phyloP scores from a whole-genome alignment of 2,797 vertebrate species.

The Melanotaenia nigrans region DNA sequence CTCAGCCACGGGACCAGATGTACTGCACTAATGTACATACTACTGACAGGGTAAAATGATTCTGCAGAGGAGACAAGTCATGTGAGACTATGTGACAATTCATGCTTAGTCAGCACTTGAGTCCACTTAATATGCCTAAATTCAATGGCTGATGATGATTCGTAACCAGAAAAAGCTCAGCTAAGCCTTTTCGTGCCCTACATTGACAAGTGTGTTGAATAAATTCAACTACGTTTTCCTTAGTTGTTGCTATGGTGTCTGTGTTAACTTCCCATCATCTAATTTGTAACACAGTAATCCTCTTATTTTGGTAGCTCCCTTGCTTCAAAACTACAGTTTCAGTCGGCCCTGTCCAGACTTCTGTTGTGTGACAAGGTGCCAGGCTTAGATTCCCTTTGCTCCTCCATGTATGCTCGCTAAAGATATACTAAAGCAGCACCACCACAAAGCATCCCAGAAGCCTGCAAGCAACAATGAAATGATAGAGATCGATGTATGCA shows the following conservation, averaged over 20 bases:
- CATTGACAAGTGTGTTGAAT: slow-evolving; percentile 51
- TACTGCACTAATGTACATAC: slow-evolving; percentile 25
- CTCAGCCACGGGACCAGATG: slow-evolving; percentile 39
- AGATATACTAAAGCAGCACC: slow-evolving; percentile 25
- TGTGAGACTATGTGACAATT: slow-evolving; percentile 31
- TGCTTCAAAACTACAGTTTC: slow-evolving; percentile 21
- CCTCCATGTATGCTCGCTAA: slow-evolving; percentile 18
- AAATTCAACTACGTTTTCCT: slow-evolving; percentile 33
- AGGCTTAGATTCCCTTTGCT: slow-evolving; percentile 30
- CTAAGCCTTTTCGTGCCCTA: slow-evolving; percentile 53
- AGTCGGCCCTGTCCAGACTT: slow-evolving; percentile 11
- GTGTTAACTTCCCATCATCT: slow-evolving; percentile 45
- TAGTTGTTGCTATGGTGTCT: slow-evolving; percentile 45
- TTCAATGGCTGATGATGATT: slow-evolving; percentile 46
- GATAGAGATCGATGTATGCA: slow-evolving; percentile 43
- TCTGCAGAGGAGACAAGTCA: slow-evolving; percentile 8
- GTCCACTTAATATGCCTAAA: slow-evolving; percentile 48
- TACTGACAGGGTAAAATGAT: slow-evolving; percentile 17
- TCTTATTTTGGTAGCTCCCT: slow-evolving; percentile 42
- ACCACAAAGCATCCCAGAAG: slow-evolving; percentile 36
- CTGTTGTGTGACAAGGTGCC: slow-evolving; percentile 24
- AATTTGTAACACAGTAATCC: slow-evolving; percentile 52
- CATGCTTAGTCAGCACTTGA: slow-evolving; percentile 46
- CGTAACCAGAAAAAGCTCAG: slow-evolving; percentile 37
- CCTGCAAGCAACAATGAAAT: slow-evolving; percentile 38